Conservation (phyloP, 1,140 invertebrate species). For the Drosophila carrolli region DNA sequence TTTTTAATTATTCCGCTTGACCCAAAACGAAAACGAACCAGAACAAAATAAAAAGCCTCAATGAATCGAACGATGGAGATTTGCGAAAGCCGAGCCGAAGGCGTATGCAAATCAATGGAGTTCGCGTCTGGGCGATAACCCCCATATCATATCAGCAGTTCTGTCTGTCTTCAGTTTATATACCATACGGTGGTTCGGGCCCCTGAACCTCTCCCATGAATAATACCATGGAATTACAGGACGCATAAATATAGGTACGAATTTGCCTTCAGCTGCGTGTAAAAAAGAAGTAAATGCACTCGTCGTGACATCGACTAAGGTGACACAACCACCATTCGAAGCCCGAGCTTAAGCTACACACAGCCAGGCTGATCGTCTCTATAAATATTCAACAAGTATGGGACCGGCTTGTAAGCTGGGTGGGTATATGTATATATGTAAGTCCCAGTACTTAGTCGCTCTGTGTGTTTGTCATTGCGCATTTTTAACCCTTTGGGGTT, state of each 20-base stretch:
- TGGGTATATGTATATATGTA: background rate
- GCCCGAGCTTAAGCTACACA: constrained; percentile 2
- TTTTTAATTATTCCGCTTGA: constrained; percentile 61
- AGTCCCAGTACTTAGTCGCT: constrained; percentile 44
- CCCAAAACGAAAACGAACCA: constrained; percentile 9
- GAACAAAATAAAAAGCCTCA: constrained; percentile 12
- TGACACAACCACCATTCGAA: constrained; percentile 49
- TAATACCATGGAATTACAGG: constrained; percentile 37
- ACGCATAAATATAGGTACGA: constrained; percentile 43
- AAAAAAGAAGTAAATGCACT: constrained; percentile 48
- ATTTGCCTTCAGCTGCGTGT: constrained; percentile 13
- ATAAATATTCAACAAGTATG: constrained; percentile 79
- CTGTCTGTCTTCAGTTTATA: constrained; percentile 11
- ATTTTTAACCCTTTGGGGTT: constrained; percentile 78
- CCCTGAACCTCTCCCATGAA: constrained; percentile 45
- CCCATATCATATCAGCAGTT: constrained; percentile 61
- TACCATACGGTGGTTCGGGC: constrained; percentile 6
- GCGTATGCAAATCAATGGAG: constrained; percentile 69
- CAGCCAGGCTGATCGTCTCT: constrained; percentile 14
- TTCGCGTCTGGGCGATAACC: constrained; percentile 70
- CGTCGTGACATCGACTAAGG: constrained; percentile 41
- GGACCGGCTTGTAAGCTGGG: constrained; percentile 42
- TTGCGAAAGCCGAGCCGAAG: constrained; percentile 6
- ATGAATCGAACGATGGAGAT: constrained; percentile 17
- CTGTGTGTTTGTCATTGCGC: constrained; percentile 64